Conservation (phyloP, 2,113 vertebrate genomes). For the Charina bottae region DNA sequence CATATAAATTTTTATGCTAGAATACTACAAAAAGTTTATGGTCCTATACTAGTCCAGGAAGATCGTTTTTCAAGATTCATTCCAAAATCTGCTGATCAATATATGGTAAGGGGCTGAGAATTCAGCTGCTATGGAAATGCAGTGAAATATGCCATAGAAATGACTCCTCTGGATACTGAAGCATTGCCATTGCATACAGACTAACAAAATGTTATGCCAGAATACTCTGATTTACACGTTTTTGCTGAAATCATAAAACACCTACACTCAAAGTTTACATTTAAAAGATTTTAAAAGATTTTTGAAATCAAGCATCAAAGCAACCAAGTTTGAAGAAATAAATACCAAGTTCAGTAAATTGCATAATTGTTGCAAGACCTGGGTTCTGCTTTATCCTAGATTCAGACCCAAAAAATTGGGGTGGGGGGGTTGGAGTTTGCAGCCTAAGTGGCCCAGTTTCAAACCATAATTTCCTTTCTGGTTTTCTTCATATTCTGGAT, state of each 20-base stretch:
- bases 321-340: conserved; percentile 26
- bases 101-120: not conserved
- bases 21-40: not conserved
- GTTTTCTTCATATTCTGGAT: conserved; percentile 25
- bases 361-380: conserved; percentile 36
- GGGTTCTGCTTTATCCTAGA: conserved; percentile 9
- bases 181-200: not conserved
- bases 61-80: not conserved
- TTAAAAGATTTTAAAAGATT: conserved; percentile 37
- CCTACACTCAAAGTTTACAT: not conserved
- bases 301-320: conserved; percentile 40
- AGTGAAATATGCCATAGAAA: not conserved
- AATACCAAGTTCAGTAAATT: not conserved
- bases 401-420: conserved; percentile 26
- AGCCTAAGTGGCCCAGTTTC: conserved; percentile 47
- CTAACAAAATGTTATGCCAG: not conserved
- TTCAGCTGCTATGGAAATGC: not conserved
- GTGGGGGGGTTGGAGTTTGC: conserved; percentile 40
- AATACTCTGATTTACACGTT: not conserved
- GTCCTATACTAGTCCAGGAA: not conserved
- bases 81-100: not conserved
- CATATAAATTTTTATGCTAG: not conserved
- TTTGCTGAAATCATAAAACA: not conserved
- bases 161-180: not conserved
- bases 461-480: conserved; percentile 60